Evolutionary conservation across 2,888 invertebrate species (phyloP), one percentile per base, ranked within the genome.

Genomic region (Tiliacea aurago): DNA sequence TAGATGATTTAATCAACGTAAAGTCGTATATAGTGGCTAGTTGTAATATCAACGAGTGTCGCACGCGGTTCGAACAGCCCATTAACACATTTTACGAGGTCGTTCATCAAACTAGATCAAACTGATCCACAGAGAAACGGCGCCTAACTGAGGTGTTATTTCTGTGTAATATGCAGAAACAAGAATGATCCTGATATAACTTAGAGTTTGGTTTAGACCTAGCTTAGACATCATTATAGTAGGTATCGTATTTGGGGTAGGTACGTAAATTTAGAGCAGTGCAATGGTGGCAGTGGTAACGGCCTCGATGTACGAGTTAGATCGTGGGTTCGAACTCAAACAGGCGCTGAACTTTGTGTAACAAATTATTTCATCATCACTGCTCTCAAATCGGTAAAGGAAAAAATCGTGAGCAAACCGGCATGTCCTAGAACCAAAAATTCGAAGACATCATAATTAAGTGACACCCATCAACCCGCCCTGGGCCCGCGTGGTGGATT

Each of bases 11-110:
- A 91, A 93, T 92, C 91, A 92, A 81, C 89, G 88, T 90, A 87
- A 90, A 90, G 66, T 55, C 63, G 51, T 68, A 53, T 85, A 71
- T 83, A 83, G 82, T 76, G 80, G 85, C 62, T 77, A 84, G 83
- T 86, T 83, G 81, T 84, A 86, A 88, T 87, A 68, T 78, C 68
- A 70, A 70, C 72, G 82, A 88, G 77, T 74, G 84, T 82, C 76
- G 76, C 81, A 79, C 66, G 84, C 70, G 79, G 86, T 87, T 87
- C 86, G 83, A 91, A 90, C 85, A 85, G 86, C 76, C 87, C 87
- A 91, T 91, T 91, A 88, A 85, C 72, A 84, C 28, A 83, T 89
- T 93, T 93, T 92, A 93, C 86, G 91, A 81, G 80, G 84, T 75
- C 73, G 84, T 84, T 85, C 88, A 86, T 87, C 89, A 89, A 88